Evolutionary conservation across 1,140 invertebrate genomes (phyloP), one percentile per base, ranked within the genome.

Genomic region (Hermatobates lingyangjiaoensis): DNA sequence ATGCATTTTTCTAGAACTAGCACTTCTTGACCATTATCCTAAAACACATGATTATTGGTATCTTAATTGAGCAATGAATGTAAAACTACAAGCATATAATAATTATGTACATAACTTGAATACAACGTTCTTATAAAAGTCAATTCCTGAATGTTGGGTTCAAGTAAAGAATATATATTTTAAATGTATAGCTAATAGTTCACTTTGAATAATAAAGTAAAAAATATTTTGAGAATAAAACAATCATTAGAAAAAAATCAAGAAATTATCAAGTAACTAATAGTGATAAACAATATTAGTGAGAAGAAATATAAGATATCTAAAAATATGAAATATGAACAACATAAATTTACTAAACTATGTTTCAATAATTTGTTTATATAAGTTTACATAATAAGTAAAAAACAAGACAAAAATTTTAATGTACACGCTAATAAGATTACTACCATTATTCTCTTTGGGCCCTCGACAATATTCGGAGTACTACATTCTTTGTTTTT

Each of bases 1-100:
- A n/a, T n/a, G n/a, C n/a, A n/a, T 56, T 68, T 70, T 23, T 74
- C 69, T 40, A 87, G 67, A 44, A 78, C 71, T 21, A 59, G 50
- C 18, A 26, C 40, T 49, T 52, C 42, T 24, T 50, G 45, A 2
- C 24, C 45, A 21, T 54, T 58, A n/a, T 51, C 50, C 54, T 54
- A 42, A n/a, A 30, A 12, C 49, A 34, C 27, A 42, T 48, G 14
- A 28, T 21, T 15, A 14, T 21, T 28, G 34, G 21, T 34, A 12
- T 53, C 5, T 21, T 39, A 50, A 34, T 15, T 12, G 2, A 53
- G 4, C 2, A 54, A 25, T 38, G n/a, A 25, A 25, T 3, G 39
- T 26, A n/a, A 51, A 45, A 21, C 55, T 45, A 52, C 52, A 30
- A 26, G 23, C 4, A 40, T 51, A 53, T 52, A 58, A 52, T 39